Base-by-base conservation (phyloP, 2,797 vertebrate species). In the Gila robusta region DNA sequence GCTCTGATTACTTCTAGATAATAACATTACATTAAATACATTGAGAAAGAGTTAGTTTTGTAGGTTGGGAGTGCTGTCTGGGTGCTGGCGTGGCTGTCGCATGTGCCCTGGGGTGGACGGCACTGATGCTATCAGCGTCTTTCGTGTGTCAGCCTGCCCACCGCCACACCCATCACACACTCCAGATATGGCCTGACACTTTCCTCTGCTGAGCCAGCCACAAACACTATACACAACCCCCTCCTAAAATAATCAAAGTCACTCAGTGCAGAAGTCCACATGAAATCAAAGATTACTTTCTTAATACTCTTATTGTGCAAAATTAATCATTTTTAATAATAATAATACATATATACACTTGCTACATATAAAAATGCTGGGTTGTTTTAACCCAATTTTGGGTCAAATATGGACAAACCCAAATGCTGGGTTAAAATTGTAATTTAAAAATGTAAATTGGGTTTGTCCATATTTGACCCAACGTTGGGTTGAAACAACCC, bases 161-260 rank as follows among this genome's bases (percentile, higher is more conserved):
- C 10, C 1, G 56, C 79, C 67, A 35, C 41, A 73, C 77, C 74
- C 52, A 49, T 86, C 26, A 81, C 77, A 86, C 54, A n/a, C 66
- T 72, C 49, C 67, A 72, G 49, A 85, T 85, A 69, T n/a, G 76
- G 78, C 37, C 8, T 81, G 78, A 81, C 79, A 81, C 19, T 26
- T 54, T 41, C 32, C 10, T 74, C 79, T 77, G 72, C 79, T 76
- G 79, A 82, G 41, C 62, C 44, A 69, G 44, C 23, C 19, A 82
- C 35, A 82, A 82, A 85, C 70, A 39, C 47, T 26, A 26, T 35
- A 32, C 44, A 67, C 66, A 64, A 67, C 82, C 41, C 62, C 77
- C 62, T 39, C 16, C 26, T 67, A 32, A 67, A 80, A 80, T 35
- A 32, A 49, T 32, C 78, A 77, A 35, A 62, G 37, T 79, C 76